Percentiles rank a stretch among this genome's conserved stretches.
phyloP scores from a whole-genome alignment of 2,797 vertebrate genomes.

The Lacerta agilis region DNA sequence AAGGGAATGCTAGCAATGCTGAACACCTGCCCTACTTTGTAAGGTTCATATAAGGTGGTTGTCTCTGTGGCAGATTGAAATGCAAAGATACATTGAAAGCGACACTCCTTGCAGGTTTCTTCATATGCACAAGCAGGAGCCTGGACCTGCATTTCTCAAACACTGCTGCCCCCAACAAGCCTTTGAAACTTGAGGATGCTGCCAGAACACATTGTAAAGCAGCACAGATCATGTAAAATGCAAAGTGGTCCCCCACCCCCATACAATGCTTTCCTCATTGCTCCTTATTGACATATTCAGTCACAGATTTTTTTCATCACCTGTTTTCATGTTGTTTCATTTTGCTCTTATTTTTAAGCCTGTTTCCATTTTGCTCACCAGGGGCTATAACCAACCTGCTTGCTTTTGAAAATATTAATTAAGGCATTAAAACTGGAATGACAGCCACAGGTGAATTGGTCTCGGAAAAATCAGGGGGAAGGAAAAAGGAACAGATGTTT shows the following conservation, averaged over 20 bases:
- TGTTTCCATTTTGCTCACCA: slow-evolving; percentile 6
- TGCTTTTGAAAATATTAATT: neutral
- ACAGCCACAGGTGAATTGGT: neutral
- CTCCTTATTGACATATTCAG: neutral
- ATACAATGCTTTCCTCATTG: neutral
- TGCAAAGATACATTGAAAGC: neutral
- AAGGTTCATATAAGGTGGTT: neutral
- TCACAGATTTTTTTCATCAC: neutral
- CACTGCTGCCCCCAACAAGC: neutral
- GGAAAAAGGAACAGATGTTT: neutral
- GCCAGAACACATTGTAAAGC: no score
- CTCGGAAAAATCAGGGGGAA: neutral
- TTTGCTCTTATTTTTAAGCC: neutral
- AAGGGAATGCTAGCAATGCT: neutral
- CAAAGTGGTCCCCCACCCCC: no score
- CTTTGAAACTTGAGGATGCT: neutral
- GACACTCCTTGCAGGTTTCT: neutral
- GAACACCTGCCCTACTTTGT: neutral
- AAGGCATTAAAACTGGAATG: neutral
- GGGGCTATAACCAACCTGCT: neutral
- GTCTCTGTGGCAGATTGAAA: neutral
- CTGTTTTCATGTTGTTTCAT: neutral
- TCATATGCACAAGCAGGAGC: neutral
- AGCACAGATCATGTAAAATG: neutral
- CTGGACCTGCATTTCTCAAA: neutral